Percentiles rank a stretch among this genome's conserved stretches.
Evolutionary conservation across 2,888 invertebrate genomes (phyloP).

Genomic region (Hydrotaea cyrtoneurina): DNA sequence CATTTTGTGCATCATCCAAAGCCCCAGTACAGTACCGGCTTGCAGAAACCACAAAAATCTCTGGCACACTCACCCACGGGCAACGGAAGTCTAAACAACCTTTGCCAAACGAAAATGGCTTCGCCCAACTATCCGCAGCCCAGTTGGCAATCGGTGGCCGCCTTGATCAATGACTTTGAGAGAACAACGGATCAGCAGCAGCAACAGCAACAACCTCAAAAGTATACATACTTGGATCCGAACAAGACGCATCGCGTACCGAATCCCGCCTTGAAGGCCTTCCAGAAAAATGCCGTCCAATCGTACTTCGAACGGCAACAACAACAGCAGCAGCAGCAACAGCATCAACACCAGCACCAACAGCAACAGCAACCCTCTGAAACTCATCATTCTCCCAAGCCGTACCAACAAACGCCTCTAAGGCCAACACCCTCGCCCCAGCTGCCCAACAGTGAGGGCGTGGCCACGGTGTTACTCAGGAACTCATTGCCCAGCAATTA

Average conservation of each 20-base stretch:
- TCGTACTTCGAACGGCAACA: conserved; percentile 90
- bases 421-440: conserved; percentile 69
- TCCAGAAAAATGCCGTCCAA: conserved; percentile 90
- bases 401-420: conserved; percentile 81
- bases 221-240: conserved; percentile 87
- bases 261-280: conserved; percentile 88
- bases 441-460: conserved; percentile 37
- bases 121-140: conserved; percentile 72
- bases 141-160: conserved; percentile 84
- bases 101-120: conserved; percentile 59
- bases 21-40: conserved; percentile 77
- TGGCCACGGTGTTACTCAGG: conserved; percentile 71
- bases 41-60: conserved; percentile 72
- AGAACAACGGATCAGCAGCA: conserved; percentile 78
- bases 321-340: conserved; percentile 82
- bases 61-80: conserved; percentile 37
- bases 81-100: conserved; percentile 31
- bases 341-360: conserved; percentile 74
- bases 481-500: conserved; percentile 79
- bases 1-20: conserved; percentile 78
- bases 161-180: conserved; percentile 85
- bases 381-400: conserved; percentile 83
- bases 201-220: conserved; percentile 74
- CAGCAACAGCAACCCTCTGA: conserved; percentile 86
- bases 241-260: conserved; percentile 88